A percentile compares a stretch with the other conserved stretches of the same genome.
These are phyloP conservation scores for Ochropleura leucogaster DNA, from an alignment of 2,888 invertebrate species.

Conservation along the genomic window DNA sequence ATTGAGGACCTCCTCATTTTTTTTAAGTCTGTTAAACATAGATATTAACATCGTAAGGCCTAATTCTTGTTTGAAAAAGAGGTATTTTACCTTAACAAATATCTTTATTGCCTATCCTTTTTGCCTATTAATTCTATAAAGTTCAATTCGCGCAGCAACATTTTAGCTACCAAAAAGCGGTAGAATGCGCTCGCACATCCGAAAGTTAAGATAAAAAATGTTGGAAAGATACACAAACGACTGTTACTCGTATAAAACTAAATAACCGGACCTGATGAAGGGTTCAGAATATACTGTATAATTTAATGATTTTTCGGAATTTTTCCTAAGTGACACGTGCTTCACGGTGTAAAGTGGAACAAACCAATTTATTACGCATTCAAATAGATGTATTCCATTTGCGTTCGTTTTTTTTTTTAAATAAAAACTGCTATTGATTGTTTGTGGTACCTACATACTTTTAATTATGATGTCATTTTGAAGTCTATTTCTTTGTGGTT, in stretches of 20 bases:
- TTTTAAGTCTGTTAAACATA: no score
- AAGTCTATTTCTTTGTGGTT: conserved; percentile 12
- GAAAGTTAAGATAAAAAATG: conserved; percentile 68
- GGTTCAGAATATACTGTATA: conserved; percentile 47
- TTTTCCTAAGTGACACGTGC: conserved; percentile 47
- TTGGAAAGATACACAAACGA: conserved; percentile 76
- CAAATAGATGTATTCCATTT: conserved; percentile 29
- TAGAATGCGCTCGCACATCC: conserved; percentile 73
- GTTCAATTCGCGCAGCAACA: conserved; percentile 62
- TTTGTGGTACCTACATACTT: neutral
- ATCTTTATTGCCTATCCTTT: no score
- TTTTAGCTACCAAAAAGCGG: conserved; percentile 72
- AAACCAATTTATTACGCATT: conserved; percentile 50
- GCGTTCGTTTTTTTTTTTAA: conserved; percentile 19
- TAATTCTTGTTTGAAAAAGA: no score
- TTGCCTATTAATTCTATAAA: neutral
- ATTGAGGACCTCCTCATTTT: no score
- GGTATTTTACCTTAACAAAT: no score
- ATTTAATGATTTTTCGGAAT: conserved; percentile 55
- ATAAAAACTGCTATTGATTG: neutral
- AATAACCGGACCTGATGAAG: conserved; percentile 59
- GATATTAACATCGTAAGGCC: no score
- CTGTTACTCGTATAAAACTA: conserved; percentile 68
- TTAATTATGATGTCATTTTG: neutral
- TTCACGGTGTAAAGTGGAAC: conserved; percentile 49